Percentiles rank a stretch among this genome's conserved stretches.
Conservation (phyloP, 2,113 vertebrate species). For the Epinephelus cyanopodus region DNA sequence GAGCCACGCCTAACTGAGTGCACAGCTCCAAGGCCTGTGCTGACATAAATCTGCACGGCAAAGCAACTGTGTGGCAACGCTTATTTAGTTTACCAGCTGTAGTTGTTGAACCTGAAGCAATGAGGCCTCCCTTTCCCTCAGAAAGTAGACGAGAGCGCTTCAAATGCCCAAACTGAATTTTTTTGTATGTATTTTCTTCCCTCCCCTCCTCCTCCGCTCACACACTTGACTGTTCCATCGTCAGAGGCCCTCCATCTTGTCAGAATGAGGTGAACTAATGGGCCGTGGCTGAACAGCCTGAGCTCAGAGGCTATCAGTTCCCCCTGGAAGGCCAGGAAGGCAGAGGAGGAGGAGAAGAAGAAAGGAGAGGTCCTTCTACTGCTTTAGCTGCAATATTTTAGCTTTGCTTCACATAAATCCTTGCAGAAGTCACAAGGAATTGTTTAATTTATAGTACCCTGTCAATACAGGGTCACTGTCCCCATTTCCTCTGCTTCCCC, state of each 20-base stretch:
- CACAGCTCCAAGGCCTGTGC: conserved; percentile 61
- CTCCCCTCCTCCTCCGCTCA: neutral
- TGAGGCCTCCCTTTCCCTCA: conserved; percentile 42
- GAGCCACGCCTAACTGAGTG: conserved; percentile 50
- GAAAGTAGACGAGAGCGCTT: conserved; percentile 56
- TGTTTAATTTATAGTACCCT: neutral
- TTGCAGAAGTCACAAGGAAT: conserved; percentile 30
- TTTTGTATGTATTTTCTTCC: conserved; percentile 40
- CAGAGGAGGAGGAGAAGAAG: conserved; percentile 28
- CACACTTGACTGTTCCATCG: conserved; percentile 65
- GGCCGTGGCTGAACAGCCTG: conserved; percentile 71
- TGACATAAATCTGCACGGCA: conserved; percentile 65
- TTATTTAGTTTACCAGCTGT: conserved; percentile 74
- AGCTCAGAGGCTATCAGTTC: conserved; percentile 74
- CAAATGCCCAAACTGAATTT: conserved; percentile 46
- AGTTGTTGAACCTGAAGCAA: conserved; percentile 68
- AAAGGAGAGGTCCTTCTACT: conserved; percentile 31
- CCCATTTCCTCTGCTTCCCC: conserved; percentile 22
- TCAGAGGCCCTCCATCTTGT: conserved; percentile 78
- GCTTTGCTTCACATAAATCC: conserved; percentile 16
- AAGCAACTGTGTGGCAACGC: conserved; percentile 58
- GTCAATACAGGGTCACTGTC: neutral
- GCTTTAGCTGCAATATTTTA: conserved; percentile 33
- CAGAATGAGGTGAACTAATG: conserved; percentile 77
- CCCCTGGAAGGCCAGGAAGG: conserved; percentile 58